Base-by-base conservation (phyloP, 2,888 invertebrate genomes). In the Chrysolina americana region DNA sequence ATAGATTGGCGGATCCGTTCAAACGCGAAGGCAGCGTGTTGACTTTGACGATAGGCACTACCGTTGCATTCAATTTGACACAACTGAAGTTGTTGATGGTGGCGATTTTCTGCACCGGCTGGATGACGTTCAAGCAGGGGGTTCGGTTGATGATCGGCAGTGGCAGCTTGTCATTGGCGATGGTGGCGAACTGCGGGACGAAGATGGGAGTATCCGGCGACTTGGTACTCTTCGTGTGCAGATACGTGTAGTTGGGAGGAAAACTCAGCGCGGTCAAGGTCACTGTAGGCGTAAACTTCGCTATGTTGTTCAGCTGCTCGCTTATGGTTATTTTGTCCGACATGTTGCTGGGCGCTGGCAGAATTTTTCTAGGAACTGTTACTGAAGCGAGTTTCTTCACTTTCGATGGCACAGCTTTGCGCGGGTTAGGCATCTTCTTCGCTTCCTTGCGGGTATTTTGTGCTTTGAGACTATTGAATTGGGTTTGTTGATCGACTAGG, bases 1-100 rank as follows among this genome's bases (percentile, higher is more conserved):
- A 41, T 41, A 73, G 17, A 41, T 71, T 78, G 21, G 78, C 76
- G 65, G 83, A 80, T 75, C 83, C 83, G 81, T 83, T 84, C 73
- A 85, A 68, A 78, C 84, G 83, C 75, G 86, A 80, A 79, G 87
- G 87, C 85, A 87, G 82, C 75, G 86, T 82, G 82, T 87, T 88
- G 78, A 88, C 80, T 83, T 88, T 88, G 68, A 88, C 88, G 83
- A 88, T 87, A 85, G 89, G 88, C 87, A 88, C 87, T 83, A 88
- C 87, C 81, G 87, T 87, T 73, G 87, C 87, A 77, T 88, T 88
- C 77, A 88, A 81, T 83, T 88, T 89, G 80, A 88, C 86, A 81
- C 87, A 87, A 77, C 86, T 87, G 80, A 87, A 87, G 79, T 86
- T 86, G 80, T 87, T 87, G 72, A 87, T 84, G 65, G 87, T 83